A percentile compares a stretch with the other conserved stretches of the same genome.
These are phyloP conservation scores for Passer montanus DNA, from an alignment of 2,113 vertebrate genomes.

Conservation along the genomic window DNA sequence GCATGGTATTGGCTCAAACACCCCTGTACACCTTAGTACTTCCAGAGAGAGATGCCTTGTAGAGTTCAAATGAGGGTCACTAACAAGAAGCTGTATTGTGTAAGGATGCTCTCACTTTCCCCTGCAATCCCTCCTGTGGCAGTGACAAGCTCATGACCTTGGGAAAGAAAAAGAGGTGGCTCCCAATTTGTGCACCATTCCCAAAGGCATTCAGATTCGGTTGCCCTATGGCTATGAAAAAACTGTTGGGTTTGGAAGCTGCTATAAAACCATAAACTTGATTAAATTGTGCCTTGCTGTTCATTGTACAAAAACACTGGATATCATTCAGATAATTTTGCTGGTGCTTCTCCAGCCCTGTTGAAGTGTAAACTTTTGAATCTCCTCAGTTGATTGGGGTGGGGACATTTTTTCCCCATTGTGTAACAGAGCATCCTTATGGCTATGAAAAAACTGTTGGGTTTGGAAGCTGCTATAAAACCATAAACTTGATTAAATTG, in stretches of 20 bases:
- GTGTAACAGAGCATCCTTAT: neutral
- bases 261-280: neutral
- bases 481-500: neutral
- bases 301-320: neutral
- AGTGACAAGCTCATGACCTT: neutral
- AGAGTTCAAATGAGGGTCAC: neutral
- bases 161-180: neutral
- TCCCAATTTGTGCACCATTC: neutral
- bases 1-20: neutral
- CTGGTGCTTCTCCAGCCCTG: neutral
- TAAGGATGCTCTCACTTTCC: conserved; percentile 6
- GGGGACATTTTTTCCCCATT: neutral
- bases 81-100: neutral
- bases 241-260: neutral
- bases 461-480: neutral
- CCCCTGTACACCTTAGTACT: conserved; percentile 21
- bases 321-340: neutral
- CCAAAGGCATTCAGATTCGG: neutral
- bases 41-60: neutral
- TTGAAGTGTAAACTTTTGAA: neutral
- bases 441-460: neutral
- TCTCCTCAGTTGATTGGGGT: neutral
- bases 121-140: neutral
- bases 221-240: neutral
- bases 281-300: fast-evolving